phyloP scores from a whole-genome alignment of 2,797 vertebrate genomes.

The Rhinella marina region DNA sequence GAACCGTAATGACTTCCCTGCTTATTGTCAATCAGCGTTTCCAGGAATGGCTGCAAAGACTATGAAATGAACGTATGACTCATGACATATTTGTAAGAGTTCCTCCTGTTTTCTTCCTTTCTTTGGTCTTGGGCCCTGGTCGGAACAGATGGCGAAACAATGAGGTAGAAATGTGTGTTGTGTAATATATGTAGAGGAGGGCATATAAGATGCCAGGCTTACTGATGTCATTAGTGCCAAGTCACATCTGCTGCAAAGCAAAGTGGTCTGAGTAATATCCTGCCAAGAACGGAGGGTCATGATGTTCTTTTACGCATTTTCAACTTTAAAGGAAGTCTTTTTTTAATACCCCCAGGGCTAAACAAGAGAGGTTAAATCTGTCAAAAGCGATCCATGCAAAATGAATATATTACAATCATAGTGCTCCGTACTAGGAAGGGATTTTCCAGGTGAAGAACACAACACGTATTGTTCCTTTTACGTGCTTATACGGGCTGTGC shows the following conservation, averaged over 20 bases:
- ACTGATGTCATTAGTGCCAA: slow-evolving; percentile 23
- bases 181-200: background rate
- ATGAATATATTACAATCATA: background rate
- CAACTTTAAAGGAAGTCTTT: slow-evolving; percentile 22
- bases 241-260: slow-evolving; percentile 24
- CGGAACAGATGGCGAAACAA: background rate
- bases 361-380: background rate
- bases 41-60: background rate
- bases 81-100: background rate
- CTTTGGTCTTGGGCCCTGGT: background rate
- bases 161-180: background rate
- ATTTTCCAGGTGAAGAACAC: slow-evolving; percentile 33
- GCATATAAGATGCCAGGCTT: slow-evolving; percentile 1
- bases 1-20: background rate
- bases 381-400: slow-evolving; percentile 26
- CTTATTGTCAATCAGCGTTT: background rate
- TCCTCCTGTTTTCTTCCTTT: background rate
- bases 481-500: background rate
- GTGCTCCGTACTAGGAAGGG: slow-evolving; percentile 13
- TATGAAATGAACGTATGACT: background rate
- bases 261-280: slow-evolving; percentile 35
- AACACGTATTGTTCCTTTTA: slow-evolving; percentile 26
- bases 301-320: slow-evolving; percentile 66
- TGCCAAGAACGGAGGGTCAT: slow-evolving; percentile 51
- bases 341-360: slow-evolving; percentile 12